Conservation (phyloP, 2,797 vertebrate genomes). For the Acipenser transmontanus region DNA sequence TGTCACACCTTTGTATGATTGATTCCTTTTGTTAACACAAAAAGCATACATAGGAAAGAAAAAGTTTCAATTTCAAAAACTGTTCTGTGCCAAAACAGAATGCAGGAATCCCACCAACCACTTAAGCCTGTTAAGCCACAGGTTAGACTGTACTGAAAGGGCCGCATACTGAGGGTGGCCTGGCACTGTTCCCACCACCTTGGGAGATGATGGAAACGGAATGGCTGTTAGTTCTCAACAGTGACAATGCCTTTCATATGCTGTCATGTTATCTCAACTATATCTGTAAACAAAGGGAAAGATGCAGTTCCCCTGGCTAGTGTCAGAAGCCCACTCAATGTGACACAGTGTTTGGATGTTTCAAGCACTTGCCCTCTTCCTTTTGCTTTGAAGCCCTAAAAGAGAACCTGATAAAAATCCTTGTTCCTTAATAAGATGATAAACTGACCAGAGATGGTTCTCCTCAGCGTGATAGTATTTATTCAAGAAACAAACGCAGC, state of each 20-base stretch:
- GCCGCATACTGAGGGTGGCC: conserved; percentile 34
- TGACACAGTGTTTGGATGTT: conserved; percentile 63
- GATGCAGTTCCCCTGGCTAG: conserved; percentile 42
- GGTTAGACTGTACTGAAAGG: conserved; percentile 29
- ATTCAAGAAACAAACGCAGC: not conserved
- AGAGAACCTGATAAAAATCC: conserved; percentile 58
- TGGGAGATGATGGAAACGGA: conserved; percentile 42
- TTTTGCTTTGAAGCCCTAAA: conserved; percentile 51
- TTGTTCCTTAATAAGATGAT: conserved; percentile 55
- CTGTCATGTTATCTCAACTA: conserved; percentile 44
- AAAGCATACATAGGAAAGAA: not conserved
- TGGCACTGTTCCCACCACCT: conserved; percentile 23
- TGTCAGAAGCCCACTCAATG: conserved; percentile 55
- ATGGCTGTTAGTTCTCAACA: conserved; percentile 37
- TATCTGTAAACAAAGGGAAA: conserved; percentile 60
- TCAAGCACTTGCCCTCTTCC: conserved; percentile 34
- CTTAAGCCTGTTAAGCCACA: conserved; percentile 36
- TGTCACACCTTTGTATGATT: not conserved
- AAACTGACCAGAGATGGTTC: conserved; percentile 20
- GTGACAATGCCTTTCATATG: conserved; percentile 44
- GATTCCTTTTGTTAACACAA: not conserved
- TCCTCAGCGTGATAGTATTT: not conserved
- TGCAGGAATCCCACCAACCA: conserved; percentile 34
- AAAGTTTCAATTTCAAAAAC: not conserved
- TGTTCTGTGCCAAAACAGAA: conserved; percentile 28